Evolutionary conservation across 2,113 vertebrate genomes (phyloP).

Genomic region (Dermatemys mawii): DNA sequence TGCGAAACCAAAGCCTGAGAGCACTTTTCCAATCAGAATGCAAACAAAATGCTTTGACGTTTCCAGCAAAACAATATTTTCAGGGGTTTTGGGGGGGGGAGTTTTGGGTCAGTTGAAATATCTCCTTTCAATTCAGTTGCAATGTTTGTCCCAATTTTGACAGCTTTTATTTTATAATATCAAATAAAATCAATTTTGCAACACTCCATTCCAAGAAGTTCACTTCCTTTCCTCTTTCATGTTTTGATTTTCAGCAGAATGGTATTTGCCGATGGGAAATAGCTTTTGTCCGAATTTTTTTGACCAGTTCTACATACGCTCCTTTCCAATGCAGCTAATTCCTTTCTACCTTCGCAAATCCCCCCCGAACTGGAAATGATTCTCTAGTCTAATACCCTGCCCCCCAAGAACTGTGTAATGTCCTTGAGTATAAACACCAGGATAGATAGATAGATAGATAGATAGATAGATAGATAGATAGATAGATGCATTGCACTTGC

Average conservation of each 20-base stretch:
- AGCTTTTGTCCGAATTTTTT: neutral
- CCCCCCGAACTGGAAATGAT: neutral
- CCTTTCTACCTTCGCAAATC: neutral
- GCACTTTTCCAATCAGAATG: neutral
- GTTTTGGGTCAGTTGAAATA: neutral
- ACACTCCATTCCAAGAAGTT: neutral
- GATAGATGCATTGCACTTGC: neutral
- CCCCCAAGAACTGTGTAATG: neutral
- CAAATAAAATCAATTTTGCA: neutral
- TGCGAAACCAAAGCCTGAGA: neutral
- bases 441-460: neutral
- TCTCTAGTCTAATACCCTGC: neutral
- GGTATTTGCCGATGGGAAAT: neutral
- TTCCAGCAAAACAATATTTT: neutral
- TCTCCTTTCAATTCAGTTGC: neutral
- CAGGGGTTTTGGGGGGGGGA: rapidly evolving
- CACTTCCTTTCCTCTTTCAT: neutral
- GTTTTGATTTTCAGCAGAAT: neutral
- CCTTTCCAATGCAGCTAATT: neutral
- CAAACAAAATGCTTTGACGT: neutral
- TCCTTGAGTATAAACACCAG: neutral
- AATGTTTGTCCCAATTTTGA: neutral
- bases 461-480: neutral
- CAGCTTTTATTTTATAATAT: neutral
- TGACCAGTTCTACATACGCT: neutral